These are phyloP conservation scores for Eupithecia vulgata DNA, from an alignment of 2,888 invertebrate genomes.

Conservation along the genomic window DNA sequence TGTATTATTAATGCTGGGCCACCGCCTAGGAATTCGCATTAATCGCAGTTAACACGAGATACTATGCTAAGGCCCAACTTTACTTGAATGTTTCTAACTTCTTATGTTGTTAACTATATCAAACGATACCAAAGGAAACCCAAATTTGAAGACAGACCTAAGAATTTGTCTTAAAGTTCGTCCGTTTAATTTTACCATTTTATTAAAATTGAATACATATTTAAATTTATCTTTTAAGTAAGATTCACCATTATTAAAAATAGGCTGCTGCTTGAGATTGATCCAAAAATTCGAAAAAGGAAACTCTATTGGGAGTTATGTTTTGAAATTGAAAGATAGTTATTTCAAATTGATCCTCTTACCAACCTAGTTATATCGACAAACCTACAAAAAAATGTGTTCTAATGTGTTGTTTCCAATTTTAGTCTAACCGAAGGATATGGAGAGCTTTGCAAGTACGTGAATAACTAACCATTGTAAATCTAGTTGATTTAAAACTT, in stretches of 20 bases:
- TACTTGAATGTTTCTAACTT: background rate
- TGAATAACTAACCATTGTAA: slow-evolving; percentile 54
- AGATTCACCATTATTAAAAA: background rate
- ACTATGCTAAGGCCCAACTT: background rate
- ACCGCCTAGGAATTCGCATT: slow-evolving; percentile 58
- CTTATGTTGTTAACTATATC: background rate
- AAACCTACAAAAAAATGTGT: slow-evolving; percentile 12
- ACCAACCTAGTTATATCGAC: background rate
- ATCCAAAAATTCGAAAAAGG: background rate
- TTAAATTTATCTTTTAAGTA: background rate
- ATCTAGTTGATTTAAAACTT: background rate
- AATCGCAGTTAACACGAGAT: slow-evolving; percentile 47
- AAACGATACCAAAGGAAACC: background rate
- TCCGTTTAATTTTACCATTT: background rate
- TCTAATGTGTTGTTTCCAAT: slow-evolving; percentile 59
- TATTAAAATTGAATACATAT: background rate
- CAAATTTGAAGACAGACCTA: no score
- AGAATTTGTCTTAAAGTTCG: background rate
- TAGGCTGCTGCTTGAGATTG: background rate
- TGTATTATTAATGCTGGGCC: slow-evolving; percentile 65
- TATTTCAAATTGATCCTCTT: background rate
- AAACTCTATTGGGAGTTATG: background rate
- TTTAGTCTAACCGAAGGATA: slow-evolving; percentile 89
- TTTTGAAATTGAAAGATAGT: no score
- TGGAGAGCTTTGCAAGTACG: slow-evolving; percentile 92